phyloP scores from a whole-genome alignment of 2,113 vertebrate genomes.

The Saccopteryx bilineata region DNA sequence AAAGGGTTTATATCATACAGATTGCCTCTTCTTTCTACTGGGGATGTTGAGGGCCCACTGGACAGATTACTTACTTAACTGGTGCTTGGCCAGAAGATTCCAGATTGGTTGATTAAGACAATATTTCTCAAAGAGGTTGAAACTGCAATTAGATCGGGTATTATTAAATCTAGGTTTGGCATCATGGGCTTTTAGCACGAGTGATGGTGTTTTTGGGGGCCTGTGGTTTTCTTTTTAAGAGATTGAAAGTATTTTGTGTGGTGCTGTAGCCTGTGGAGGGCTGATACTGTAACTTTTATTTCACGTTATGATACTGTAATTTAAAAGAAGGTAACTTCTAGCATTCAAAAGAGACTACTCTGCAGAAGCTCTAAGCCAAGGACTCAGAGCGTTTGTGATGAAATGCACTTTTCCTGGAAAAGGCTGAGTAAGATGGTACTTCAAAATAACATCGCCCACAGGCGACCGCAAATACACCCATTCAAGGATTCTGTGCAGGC shows the following conservation, averaged over 20 bases:
- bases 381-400: not conserved
- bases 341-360: not conserved
- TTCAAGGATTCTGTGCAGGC: not conserved
- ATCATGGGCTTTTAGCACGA: not conserved
- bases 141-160: not conserved
- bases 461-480: not conserved
- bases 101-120: not conserved
- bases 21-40: not conserved
- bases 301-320: not conserved
- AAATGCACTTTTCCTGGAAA: not conserved
- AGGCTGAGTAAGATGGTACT: not conserved
- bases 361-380: not conserved
- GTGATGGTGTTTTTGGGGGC: not conserved
- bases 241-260: not conserved
- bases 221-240: not conserved
- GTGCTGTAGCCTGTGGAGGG: not conserved
- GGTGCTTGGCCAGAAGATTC: not conserved
- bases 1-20: not conserved
- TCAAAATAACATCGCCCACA: not conserved
- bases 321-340: not conserved
- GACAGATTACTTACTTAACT: not conserved
- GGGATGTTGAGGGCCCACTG: no score
- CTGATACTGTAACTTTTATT: not conserved
- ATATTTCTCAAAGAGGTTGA: not conserved
- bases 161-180: not conserved